Base-by-base conservation (phyloP, 2,113 vertebrate species). In the Panthera uncia region DNA sequence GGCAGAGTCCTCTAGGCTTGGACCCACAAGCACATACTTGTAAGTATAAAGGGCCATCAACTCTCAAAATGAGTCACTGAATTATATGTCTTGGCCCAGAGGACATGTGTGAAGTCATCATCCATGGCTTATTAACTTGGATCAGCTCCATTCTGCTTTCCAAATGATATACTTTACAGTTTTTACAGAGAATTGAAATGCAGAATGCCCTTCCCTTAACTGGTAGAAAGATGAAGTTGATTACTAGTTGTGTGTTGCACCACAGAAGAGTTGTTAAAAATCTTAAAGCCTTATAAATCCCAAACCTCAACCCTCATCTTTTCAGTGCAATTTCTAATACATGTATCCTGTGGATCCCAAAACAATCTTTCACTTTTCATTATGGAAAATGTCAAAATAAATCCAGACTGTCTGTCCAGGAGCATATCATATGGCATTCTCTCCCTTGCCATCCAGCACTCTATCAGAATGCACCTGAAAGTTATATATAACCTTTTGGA, bases 361-460 rank as follows among this genome's bases (percentile, higher is more conserved):
- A 92, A 80, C 14, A 55, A 84, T 82, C 11, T 66, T 82, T 66
- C 65, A 45, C 41, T 94, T 81, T 94, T 89, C 50, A 71, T 82
- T 86, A 90, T 31, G 9, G 31, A 87, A 94, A 78, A 83, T 52
- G 48, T 84, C 81, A 95, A 96, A 97, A 84, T 41, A 69, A 79
- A 93, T 3, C 36, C n/a, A 91, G 86, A 82, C 68, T 80, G 23
- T 71, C n/a, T 74, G 14, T 29, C 33, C n/a, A 88, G 61, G 57
- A 91, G 12, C 41, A 36, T 81, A 89, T 76, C 50, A 36, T 74
- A 68, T 23, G 68, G 63, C 41, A 29, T 80, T 71, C 50, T 89
- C 50, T 89, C 45, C 45, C 36, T 61, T 48, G 48, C 73, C 36
- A 91, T 81, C 63, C 15, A 89, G n/a, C 13, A 36, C 7, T 83